Percentiles rank a stretch among this genome's conserved stretches.
Evolutionary conservation across 2,113 vertebrate species (phyloP).

Genomic region (Columba janthina): DNA sequence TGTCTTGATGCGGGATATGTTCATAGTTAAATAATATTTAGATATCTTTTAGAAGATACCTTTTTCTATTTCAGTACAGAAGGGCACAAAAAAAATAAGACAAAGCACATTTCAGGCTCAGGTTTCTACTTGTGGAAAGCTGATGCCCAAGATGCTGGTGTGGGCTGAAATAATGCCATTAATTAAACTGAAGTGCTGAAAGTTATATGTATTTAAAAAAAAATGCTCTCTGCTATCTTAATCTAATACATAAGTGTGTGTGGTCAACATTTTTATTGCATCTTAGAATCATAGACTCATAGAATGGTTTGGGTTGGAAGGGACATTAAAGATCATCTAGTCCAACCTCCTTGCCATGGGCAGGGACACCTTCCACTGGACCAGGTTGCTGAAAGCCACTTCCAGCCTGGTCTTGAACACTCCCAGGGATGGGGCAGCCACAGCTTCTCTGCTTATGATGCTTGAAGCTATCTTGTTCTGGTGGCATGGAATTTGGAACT

Average conservation of each 20-base stretch:
- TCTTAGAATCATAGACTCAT: no score
- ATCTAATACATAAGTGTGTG: background rate
- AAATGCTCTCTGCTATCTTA: background rate
- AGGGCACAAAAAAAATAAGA: background rate
- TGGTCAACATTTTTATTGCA: background rate
- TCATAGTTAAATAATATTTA: background rate
- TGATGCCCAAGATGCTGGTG: background rate
- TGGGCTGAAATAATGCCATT: background rate
- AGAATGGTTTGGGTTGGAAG: no score
- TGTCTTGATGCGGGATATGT: background rate
- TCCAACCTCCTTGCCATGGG: no score
- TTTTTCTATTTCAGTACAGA: background rate
- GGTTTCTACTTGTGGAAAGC: background rate
- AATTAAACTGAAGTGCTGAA: background rate
- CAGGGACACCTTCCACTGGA: no score
- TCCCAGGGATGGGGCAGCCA: no score
- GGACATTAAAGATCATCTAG: no score
- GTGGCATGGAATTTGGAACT: background rate
- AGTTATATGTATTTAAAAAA: background rate
- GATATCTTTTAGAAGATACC: background rate
- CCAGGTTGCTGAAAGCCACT: no score
- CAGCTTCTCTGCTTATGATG: background rate
- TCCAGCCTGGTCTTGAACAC: no score
- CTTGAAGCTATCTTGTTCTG: background rate
- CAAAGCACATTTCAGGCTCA: background rate